Conservation (phyloP, 2,797 vertebrate species). For the Peromyscus melanophrys region DNA sequence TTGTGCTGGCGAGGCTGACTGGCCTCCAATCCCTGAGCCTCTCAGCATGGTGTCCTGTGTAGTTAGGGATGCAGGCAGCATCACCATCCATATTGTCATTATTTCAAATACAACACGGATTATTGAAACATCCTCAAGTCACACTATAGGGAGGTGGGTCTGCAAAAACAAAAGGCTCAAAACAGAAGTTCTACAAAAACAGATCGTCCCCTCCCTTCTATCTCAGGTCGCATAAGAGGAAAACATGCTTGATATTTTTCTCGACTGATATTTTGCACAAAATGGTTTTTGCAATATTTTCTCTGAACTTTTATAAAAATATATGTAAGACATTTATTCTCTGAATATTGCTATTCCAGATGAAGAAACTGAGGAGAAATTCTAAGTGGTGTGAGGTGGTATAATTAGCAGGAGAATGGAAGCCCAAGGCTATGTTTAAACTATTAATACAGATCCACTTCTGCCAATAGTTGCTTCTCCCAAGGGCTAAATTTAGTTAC, state of each 20-base stretch:
- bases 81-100: accelerated
- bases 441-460: background rate
- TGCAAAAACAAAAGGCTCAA: background rate
- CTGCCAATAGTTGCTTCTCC: background rate
- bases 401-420: background rate
- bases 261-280: background rate
- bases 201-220: background rate
- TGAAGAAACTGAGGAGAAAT: background rate
- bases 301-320: background rate
- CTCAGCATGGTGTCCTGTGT: background rate
- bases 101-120: background rate
- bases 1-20: accelerated
- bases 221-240: accelerated
- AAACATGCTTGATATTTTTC: background rate
- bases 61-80: background rate
- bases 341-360: background rate
- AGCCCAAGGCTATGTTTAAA: background rate
- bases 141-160: too few relatives aligned
- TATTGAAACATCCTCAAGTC: background rate
- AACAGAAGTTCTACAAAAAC: background rate
- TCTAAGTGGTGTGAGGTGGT: background rate
- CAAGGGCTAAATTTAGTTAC: background rate
- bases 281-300: background rate
- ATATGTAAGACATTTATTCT: background rate
- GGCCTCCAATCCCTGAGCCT: background rate